Conservation (phyloP, 1,140 invertebrate genomes). For the Aplysia californica region DNA sequence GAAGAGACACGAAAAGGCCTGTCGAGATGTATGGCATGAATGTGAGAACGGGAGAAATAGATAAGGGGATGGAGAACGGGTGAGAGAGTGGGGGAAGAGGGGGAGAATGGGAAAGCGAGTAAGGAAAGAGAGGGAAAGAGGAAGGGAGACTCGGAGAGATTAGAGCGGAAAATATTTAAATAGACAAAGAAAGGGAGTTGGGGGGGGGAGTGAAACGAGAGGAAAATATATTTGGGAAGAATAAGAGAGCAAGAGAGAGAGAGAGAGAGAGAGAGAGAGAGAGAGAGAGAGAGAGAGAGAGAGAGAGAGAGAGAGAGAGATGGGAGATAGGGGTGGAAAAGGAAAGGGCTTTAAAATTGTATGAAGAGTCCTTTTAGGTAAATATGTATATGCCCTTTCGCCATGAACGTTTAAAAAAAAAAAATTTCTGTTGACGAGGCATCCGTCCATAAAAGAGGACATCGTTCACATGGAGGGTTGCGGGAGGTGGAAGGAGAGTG, state of each 20-base stretch:
- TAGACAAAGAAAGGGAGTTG: neutral
- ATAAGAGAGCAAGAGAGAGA: constrained; percentile 1
- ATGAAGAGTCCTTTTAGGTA: neutral
- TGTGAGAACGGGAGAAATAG: no score
- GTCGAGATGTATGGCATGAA: no score
- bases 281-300: constrained; percentile 7
- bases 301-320: neutral
- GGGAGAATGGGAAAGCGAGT: neutral
- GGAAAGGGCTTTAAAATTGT: neutral
- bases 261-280: constrained; percentile 1
- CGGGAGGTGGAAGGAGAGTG: neutral
- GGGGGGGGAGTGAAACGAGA: neutral
- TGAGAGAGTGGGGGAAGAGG: neutral
- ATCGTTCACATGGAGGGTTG: neutral
- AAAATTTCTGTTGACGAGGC: neutral
- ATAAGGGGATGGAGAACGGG: neutral
- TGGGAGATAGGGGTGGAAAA: neutral
- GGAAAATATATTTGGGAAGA: constrained; percentile 24
- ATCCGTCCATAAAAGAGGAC: neutral
- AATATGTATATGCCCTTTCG: neutral
- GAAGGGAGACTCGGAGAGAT: neutral
- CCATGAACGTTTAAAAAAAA: no score
- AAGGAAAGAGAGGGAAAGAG: neutral
- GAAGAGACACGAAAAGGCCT: neutral
- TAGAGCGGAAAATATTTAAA: no score